Conservation (phyloP, 2,888 invertebrate species). For the Bombylius major region DNA sequence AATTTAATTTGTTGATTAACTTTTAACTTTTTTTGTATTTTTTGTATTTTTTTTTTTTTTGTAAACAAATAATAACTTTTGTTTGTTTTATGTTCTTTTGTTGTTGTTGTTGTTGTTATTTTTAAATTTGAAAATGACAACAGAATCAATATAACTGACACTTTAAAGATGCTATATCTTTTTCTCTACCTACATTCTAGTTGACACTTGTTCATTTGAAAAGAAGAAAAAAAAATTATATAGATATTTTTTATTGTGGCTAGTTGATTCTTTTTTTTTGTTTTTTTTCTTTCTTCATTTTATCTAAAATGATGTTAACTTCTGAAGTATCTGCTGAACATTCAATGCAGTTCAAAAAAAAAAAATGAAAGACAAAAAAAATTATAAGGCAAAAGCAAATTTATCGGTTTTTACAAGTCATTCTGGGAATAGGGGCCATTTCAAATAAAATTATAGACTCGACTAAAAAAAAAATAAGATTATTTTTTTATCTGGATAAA, state of each 20-base stretch:
- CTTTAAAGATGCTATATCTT: background rate
- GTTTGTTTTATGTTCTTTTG: too few relatives aligned
- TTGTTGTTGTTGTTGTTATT: background rate
- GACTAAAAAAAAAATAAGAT: too few relatives aligned
- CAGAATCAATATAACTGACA: background rate
- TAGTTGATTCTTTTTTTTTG: background rate
- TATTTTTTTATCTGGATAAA: too few relatives aligned
- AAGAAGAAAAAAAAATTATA: background rate
- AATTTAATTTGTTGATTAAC: too few relatives aligned
- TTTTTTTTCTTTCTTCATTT: background rate
- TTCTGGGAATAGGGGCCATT: too few relatives aligned
- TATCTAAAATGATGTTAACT: background rate
- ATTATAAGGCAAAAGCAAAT: too few relatives aligned
- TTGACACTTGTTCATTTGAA: constrained; percentile 7
- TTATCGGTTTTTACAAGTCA: too few relatives aligned
- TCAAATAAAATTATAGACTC: too few relatives aligned
- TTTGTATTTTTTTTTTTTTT: too few relatives aligned
- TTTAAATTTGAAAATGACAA: constrained; percentile 2
- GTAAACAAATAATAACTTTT: too few relatives aligned
- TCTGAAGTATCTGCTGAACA: background rate
- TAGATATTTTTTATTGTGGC: background rate
- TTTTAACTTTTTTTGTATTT: too few relatives aligned
- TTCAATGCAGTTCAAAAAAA: too few relatives aligned
- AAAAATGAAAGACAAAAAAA: background rate
- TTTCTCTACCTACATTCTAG: constrained; percentile 5